Evolutionary conservation across 1,140 invertebrate genomes (phyloP).

Genomic region (Anadara kagoshimensis): DNA sequence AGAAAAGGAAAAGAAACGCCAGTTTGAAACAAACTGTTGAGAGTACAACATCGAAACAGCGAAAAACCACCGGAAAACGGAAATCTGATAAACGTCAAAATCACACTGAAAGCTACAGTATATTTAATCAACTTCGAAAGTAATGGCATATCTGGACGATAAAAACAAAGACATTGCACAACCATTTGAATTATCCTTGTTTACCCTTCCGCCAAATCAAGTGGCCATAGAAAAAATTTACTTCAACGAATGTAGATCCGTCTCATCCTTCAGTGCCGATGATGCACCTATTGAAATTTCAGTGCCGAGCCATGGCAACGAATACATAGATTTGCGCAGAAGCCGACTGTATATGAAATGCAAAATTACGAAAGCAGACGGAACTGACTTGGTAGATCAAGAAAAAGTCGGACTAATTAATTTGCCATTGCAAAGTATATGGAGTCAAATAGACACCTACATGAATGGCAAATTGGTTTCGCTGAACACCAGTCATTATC

Average conservation of each 20-base stretch:
- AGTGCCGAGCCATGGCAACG: conserved; percentile 5
- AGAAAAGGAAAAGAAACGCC: neutral
- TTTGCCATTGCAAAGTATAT: conserved; percentile 19
- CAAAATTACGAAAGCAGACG: conserved; percentile 31
- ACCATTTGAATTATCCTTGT: conserved; percentile 29
- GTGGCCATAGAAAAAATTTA: conserved; percentile 24
- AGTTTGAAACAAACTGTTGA: too few species aligned
- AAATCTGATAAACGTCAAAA: too few species aligned
- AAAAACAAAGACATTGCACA: conserved; percentile 34
- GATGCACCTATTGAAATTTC: conserved; percentile 34
- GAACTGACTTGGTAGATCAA: neutral
- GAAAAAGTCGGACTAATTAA: conserved; percentile 30
- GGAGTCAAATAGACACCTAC: conserved; percentile 29
- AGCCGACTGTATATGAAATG: conserved; percentile 20
- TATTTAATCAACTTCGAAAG: neutral
- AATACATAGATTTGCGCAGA: conserved; percentile 33
- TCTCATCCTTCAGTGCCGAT: conserved; percentile 18
- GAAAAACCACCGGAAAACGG: neutral
- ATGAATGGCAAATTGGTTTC: conserved; percentile 34
- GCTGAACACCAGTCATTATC: conserved; percentile 21
- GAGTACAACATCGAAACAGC: neutral
- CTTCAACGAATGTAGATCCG: conserved; percentile 27
- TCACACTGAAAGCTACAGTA: too few species aligned
- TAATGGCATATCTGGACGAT: conserved; percentile 32
- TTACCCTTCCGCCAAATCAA: conserved; percentile 30